Evolutionary conservation across 2,888 invertebrate genomes (phyloP), one percentile per base, ranked within the genome.

Genomic region (Drosophila ustulata): DNA sequence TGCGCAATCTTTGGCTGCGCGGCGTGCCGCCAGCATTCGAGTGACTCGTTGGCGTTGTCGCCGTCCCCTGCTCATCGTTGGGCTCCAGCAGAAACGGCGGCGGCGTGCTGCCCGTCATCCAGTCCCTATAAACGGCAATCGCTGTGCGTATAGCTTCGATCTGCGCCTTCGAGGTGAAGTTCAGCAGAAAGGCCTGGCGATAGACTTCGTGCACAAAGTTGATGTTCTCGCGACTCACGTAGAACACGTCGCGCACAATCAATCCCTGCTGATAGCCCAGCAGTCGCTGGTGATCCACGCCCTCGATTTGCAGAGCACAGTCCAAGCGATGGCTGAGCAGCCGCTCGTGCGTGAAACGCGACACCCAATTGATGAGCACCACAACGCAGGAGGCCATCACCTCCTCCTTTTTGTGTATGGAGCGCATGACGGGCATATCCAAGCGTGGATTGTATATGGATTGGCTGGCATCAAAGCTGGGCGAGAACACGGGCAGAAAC

Each of bases 121-220:
- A 97, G 92, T 99, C 98, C 91, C 97, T 97, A 91, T 99, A 99
- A 3, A 98, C 96, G 46, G 96, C 95, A 80, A 99, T 97, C 45
- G 98, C 97, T 86, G 97, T 95, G 50, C 97, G 94, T 69, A 97
- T 96, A 4, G 98, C 97, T 71, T 96, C 95, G 11, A 97, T 96
- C 92, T 98, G 97, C 3, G 95, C 94, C 74, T 92, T 92, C 9
- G 92, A 90, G 13, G 92, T 91, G 92, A 98, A 98, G 76, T 97
- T 97, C 85, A 98, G 93, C 51, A 98, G 93, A 93, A 98, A 97
- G 34, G 98, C 98, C 93, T 98, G 98, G 30, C 98, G 95, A 91
- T 98, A 96, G 64, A 98, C 95, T 93, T 99, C 99, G 89, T 98
- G 97, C 30, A 98, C 95, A 91, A 99, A 97, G 93, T 99, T 98